Evolutionary conservation across 2,113 vertebrate species (phyloP), one percentile per base, ranked within the genome.

Genomic region (Labrus mixtus): DNA sequence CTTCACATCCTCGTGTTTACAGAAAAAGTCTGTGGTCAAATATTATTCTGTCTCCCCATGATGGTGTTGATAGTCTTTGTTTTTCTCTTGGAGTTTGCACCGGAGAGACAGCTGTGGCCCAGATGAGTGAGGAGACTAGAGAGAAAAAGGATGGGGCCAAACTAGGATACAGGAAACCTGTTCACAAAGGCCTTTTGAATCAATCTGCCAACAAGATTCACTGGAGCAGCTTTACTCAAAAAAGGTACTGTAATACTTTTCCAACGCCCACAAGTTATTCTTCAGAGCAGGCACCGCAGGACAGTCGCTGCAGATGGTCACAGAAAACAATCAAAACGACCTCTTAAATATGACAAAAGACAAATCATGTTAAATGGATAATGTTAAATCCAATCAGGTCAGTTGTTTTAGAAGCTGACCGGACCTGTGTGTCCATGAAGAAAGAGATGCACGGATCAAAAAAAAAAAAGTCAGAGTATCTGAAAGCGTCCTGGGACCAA

Each of bases 51-150:
- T 59, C 55, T 60, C 53, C 59, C 22, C 1, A 25, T 39, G 59
- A 78, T 56, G 55, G 37, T 50, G 37, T 6, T 75, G 41, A 56
- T 22, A 29, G 13, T 57, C 43, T 51, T 12, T 37, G 16, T 48
- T 79, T 54, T 69, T 45, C 20, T 33, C 29, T 22, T 20, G 11
- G 19, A 56, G 29, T 37, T 43, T 73, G 54, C 50, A 53, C 23
- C 59, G 78, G 65, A 76, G 20, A 80, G 56, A 41, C 88, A 93
- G 85, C 84, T 93, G 90, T 62, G 48, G 53, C 68, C 87, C 90
- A 92, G 84, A 92, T 90, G 85, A 89, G 46, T 56, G 56, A 59
- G n/a, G 46, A 22, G 68, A 71, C 65, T 43, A 8, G 9, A 70
- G 29, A 33, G n/a, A n/a, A n/a, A 43, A 64, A 64, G 51, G 69